phyloP scores from a whole-genome alignment of 2,797 vertebrate species.

The Octomys mimax region DNA sequence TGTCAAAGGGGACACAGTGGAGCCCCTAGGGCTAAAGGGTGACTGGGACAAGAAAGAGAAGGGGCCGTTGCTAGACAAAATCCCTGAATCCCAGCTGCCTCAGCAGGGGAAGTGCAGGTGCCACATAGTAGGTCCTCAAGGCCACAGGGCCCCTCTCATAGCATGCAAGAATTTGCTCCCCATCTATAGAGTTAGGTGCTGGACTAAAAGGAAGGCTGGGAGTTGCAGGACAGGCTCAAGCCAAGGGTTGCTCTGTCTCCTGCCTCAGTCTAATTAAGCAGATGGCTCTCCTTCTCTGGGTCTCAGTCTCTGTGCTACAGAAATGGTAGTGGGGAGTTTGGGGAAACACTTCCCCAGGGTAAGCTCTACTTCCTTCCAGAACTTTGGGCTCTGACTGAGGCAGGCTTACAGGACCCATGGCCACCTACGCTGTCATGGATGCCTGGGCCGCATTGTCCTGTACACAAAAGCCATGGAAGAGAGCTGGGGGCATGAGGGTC shows the following conservation, averaged over 20 bases:
- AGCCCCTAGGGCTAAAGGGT: no score
- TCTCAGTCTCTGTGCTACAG: neutral
- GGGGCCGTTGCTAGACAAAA: neutral
- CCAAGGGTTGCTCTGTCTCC: neutral
- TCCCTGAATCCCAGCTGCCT: neutral
- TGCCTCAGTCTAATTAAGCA: neutral
- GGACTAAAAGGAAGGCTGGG: neutral
- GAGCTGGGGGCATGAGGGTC: neutral
- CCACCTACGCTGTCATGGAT: neutral
- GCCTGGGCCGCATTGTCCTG: neutral
- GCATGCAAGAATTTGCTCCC: rapidly evolving
- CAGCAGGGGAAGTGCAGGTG: neutral
- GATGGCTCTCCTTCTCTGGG: neutral
- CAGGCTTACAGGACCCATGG: neutral
- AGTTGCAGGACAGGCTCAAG: rapidly evolving
- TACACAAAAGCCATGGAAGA: neutral
- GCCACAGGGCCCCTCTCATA: rapidly evolving
- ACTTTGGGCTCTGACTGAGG: neutral
- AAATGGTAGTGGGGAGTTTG: rapidly evolving
- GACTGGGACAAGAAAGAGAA: neutral
- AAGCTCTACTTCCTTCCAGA: neutral
- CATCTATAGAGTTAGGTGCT: neutral
- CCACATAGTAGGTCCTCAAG: rapidly evolving
- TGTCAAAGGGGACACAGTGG: neutral
- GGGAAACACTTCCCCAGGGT: rapidly evolving